Evolutionary conservation across 2,888 invertebrate genomes (phyloP).

Genomic region (Chesias legatella): DNA sequence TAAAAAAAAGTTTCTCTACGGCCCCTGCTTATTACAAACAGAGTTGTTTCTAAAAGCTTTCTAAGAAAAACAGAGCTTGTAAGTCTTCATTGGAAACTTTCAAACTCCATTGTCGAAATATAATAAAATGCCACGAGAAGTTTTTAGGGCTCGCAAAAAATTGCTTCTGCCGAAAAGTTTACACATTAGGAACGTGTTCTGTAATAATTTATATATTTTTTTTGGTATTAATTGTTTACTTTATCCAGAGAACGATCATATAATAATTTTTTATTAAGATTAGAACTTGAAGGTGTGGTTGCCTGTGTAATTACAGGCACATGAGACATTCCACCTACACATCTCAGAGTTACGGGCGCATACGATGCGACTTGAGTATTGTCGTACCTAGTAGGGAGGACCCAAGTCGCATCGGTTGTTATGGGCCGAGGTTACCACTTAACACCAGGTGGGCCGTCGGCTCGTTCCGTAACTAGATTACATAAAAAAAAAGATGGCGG

Average conservation of each 20-base stretch:
- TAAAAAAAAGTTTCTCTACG: not conserved
- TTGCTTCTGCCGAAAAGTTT: conserved; percentile 9
- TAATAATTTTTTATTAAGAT: not conserved
- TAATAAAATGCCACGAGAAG: conserved; percentile 6
- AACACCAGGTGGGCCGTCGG: too few species aligned
- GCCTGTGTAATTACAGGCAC: too few species aligned
- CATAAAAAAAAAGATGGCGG: too few species aligned
- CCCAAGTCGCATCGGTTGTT: too few species aligned
- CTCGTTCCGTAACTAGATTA: too few species aligned
- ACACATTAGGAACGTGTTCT: conserved; percentile 6
- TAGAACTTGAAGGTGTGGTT: too few species aligned
- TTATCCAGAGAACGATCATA: not conserved
- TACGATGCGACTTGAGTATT: too few species aligned
- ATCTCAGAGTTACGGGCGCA: too few species aligned
- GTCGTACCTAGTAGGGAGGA: too few species aligned
- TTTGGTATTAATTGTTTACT: not conserved
- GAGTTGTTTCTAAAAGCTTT: conserved; percentile 9
- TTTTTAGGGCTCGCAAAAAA: conserved; percentile 9
- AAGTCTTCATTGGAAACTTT: conserved; percentile 14
- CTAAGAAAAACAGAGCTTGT: conserved; percentile 5
- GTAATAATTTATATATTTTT: conserved; percentile 1
- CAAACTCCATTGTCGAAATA: conserved; percentile 6
- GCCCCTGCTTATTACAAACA: conserved; percentile 2
- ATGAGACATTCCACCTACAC: too few species aligned
- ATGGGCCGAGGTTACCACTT: too few species aligned